Evolutionary conservation across 2,113 vertebrate species (phyloP).

Genomic region (Alces alces): DNA sequence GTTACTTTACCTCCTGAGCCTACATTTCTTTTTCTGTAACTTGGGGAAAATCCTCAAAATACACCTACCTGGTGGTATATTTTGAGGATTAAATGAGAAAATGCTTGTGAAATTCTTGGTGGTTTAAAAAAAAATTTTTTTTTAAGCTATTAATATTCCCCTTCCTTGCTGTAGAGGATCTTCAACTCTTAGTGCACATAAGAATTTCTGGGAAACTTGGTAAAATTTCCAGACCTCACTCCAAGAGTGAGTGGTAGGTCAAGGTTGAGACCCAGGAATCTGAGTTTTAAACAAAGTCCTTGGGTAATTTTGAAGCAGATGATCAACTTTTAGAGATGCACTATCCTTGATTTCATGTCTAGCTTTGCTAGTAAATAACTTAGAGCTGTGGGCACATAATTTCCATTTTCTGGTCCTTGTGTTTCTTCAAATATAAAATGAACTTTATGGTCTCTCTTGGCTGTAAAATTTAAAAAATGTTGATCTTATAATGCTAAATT

Average conservation of each 20-base stretch:
- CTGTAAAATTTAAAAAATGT: neutral
- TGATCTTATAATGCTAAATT: neutral
- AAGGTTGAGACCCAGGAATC: neutral
- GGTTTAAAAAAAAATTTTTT: neutral
- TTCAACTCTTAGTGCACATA: neutral
- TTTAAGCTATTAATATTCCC: neutral
- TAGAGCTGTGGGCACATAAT: neutral
- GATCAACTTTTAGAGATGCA: neutral
- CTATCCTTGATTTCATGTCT: neutral
- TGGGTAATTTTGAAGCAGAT: slow-evolving; percentile 38
- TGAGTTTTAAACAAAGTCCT: neutral
- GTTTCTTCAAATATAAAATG: slow-evolving; percentile 13
- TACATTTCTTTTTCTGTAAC: slow-evolving; percentile 37
- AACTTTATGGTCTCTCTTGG: neutral
- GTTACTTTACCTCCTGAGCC: neutral
- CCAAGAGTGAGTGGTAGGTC: slow-evolving; percentile 11
- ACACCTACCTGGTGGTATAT: neutral
- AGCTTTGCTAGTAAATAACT: slow-evolving; percentile 22
- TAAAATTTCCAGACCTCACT: neutral
- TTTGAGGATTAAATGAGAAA: slow-evolving; percentile 27
- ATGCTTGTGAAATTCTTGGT: neutral
- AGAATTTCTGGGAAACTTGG: neutral
- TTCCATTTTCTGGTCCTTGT: neutral
- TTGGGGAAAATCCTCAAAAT: neutral
- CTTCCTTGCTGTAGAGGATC: neutral